phyloP scores from a whole-genome alignment of 2,113 vertebrate genomes.

The Gambusia affinis region DNA sequence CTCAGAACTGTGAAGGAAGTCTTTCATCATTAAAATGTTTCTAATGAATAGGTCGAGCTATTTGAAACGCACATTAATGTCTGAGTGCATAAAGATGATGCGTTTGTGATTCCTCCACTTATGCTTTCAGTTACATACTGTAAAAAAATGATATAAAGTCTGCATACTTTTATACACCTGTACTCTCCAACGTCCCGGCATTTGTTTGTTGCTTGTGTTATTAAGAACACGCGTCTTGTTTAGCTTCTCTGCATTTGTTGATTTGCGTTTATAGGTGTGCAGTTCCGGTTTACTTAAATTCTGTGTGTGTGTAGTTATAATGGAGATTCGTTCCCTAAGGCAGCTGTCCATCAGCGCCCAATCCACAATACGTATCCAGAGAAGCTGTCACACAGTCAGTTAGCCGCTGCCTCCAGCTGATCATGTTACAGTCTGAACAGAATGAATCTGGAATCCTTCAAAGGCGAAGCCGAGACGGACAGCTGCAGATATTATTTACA shows the following conservation, averaged over 20 bases:
- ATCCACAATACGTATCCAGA: conserved; percentile 53
- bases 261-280: conserved; percentile 21
- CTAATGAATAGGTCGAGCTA: conserved; percentile 36
- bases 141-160: neutral
- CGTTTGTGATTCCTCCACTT: conserved; percentile 31
- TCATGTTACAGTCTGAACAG: conserved; percentile 58
- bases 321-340: conserved; percentile 55
- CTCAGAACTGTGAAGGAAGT: conserved; percentile 28
- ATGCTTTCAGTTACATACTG: conserved; percentile 22
- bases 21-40: conserved; percentile 50
- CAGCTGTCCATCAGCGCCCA: conserved; percentile 59
- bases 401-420: conserved; percentile 49
- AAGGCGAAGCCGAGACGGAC: conserved; percentile 27
- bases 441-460: conserved; percentile 38
- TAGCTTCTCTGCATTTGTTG: conserved; percentile 1
- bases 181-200: neutral
- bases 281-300: conserved; percentile 5
- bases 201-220: neutral
- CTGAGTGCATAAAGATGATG: conserved; percentile 27
- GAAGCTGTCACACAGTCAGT: conserved; percentile 49
- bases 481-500: neutral
- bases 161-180: neutral
- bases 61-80: conserved; percentile 35
- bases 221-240: neutral
- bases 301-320: conserved; percentile 43